A percentile compares a stretch with the other conserved stretches of the same genome.
Evolutionary conservation across 2,797 vertebrate species (phyloP).

Genomic region (Menidia menidia): DNA sequence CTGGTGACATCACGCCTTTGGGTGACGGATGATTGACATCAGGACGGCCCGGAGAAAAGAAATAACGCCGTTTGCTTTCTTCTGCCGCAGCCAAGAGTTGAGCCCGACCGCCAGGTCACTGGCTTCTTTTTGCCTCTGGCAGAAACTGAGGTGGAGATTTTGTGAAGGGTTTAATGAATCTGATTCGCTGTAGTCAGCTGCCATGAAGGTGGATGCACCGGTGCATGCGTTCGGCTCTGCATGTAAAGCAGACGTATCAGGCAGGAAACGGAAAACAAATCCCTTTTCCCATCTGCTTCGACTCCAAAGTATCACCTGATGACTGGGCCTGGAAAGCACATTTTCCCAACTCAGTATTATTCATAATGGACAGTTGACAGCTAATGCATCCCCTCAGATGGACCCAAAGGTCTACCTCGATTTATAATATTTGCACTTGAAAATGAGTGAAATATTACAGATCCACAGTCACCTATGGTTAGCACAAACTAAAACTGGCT

Average conservation of each 20-base stretch:
- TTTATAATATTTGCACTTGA: slow-evolving; percentile 35
- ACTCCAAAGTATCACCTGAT: not conserved
- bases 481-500: slow-evolving; percentile 8
- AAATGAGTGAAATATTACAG: slow-evolving; percentile 21
- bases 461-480: slow-evolving; percentile 24
- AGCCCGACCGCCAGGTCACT: slow-evolving; percentile 25
- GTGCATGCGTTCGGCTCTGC: not conserved
- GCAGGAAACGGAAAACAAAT: slow-evolving; percentile 9
- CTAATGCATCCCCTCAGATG: slow-evolving; percentile 15
- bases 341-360: not conserved
- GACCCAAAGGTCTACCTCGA: slow-evolving; percentile 7
- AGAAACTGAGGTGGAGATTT: slow-evolving; percentile 17
- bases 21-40: slow-evolving; percentile 60
- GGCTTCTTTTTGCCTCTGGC: slow-evolving; percentile 22
- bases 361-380: slow-evolving; percentile 33
- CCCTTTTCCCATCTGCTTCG: not conserved
- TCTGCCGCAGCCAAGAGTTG: slow-evolving; percentile 39
- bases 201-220: slow-evolving; percentile 5
- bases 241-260: not conserved
- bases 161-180: not conserved
- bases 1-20: slow-evolving; percentile 55
- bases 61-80: slow-evolving; percentile 54
- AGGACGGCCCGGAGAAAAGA: slow-evolving; percentile 47
- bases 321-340: not conserved
- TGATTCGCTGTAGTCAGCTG: not conserved